phyloP scores from a whole-genome alignment of 2,888 invertebrate genomes.

The Phaedon cochleariae region DNA sequence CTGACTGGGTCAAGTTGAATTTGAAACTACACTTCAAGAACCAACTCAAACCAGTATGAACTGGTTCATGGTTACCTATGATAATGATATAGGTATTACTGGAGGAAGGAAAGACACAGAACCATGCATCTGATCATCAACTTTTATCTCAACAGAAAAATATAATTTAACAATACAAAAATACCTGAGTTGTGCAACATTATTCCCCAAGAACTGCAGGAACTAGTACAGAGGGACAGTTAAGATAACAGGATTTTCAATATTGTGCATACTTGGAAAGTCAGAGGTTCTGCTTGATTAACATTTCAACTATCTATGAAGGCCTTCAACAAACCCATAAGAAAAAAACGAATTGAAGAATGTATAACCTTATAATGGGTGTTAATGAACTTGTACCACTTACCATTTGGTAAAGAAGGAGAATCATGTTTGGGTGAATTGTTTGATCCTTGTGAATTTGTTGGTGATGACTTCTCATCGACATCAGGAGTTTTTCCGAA shows the following conservation, averaged over 20 bases:
- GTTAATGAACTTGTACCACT: constrained; percentile 49
- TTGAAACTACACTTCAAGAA: constrained; percentile 7
- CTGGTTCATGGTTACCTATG: constrained; percentile 24
- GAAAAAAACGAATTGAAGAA: constrained; percentile 30
- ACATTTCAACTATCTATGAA: too few relatives aligned
- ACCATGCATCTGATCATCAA: too few relatives aligned
- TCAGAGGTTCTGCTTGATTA: too few relatives aligned
- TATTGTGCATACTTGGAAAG: too few relatives aligned
- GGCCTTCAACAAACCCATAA: not conserved
- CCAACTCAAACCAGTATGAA: constrained; percentile 28
- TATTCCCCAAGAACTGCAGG: not conserved
- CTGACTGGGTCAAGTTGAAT: too few relatives aligned
- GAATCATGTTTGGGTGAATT: constrained; percentile 68
- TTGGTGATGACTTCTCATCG: constrained; percentile 66
- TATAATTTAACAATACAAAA: not conserved
- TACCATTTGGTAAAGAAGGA: constrained; percentile 67
- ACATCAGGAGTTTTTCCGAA: constrained; percentile 65
- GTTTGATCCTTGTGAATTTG: constrained; percentile 68
- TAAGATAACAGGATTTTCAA: too few relatives aligned
- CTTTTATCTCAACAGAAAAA: too few relatives aligned
- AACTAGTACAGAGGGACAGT: too few relatives aligned
- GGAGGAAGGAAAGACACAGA: too few relatives aligned
- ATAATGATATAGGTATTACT: too few relatives aligned
- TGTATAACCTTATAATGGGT: constrained; percentile 47
- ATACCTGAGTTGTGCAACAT: not conserved